A percentile compares a stretch with the other conserved stretches of the same genome.
phyloP scores from a whole-genome alignment of 2,888 invertebrate species.

The Oscheius sp. region DNA sequence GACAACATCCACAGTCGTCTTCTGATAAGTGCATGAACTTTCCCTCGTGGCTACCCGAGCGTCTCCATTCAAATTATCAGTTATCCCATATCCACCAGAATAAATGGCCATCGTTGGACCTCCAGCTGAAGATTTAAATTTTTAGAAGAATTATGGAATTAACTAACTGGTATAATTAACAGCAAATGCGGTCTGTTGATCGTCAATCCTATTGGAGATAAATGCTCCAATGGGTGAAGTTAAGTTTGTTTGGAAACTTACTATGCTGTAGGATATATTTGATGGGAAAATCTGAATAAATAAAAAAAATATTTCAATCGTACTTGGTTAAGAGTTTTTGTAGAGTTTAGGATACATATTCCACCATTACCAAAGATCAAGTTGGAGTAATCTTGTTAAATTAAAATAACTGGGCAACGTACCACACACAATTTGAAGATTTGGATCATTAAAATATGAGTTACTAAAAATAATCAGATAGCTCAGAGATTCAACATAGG shows the following conservation, averaged over 20 bases:
- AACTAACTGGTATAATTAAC: constrained; percentile 3
- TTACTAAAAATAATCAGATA: too few species aligned
- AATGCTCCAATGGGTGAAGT: background rate
- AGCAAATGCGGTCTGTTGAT: constrained; percentile 2
- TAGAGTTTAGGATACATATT: too few species aligned
- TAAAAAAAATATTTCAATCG: too few species aligned
- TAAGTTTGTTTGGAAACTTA: background rate
- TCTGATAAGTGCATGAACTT: background rate
- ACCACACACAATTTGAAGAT: too few species aligned
- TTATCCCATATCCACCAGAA: background rate
- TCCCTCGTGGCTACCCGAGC: background rate
- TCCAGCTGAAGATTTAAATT: background rate
- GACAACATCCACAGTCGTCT: constrained; percentile 1
- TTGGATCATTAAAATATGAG: too few species aligned
- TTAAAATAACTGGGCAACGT: too few species aligned
- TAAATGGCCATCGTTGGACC: constrained; percentile 11
- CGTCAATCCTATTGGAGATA: background rate
- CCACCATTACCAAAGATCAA: too few species aligned
- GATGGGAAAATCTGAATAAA: too few species aligned
- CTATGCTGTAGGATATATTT: too few species aligned
- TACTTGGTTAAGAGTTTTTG: too few species aligned
- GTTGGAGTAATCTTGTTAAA: too few species aligned
- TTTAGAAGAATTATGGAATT: background rate
- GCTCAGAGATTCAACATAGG: too few species aligned
- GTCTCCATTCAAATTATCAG: background rate